These are phyloP conservation scores for Cololabis saira DNA, from an alignment of 2,113 vertebrate species.

Conservation along the genomic window DNA sequence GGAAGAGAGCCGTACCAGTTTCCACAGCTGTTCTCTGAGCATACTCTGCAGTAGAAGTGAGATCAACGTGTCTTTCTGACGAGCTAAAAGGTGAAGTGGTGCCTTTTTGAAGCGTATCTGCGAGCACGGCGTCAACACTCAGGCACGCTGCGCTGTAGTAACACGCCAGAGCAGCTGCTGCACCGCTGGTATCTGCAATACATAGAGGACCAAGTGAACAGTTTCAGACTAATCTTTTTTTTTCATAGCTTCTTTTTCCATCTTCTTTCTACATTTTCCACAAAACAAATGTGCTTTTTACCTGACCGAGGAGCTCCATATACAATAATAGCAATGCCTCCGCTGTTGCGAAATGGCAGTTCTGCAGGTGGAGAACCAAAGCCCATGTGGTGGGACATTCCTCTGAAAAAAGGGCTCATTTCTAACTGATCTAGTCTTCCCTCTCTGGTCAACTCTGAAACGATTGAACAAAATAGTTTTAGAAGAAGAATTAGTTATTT, in stretches of 20 bases:
- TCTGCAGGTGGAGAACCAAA: slow-evolving; percentile 75
- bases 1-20: slow-evolving; percentile 67
- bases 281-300: slow-evolving; percentile 30
- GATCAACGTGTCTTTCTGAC: slow-evolving; percentile 81
- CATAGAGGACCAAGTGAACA: not conserved
- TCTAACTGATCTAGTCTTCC: slow-evolving; percentile 72
- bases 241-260: too few species aligned
- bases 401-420: slow-evolving; percentile 78
- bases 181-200: slow-evolving; percentile 80
- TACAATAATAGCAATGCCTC: slow-evolving; percentile 85
- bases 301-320: slow-evolving; percentile 88
- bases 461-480: slow-evolving; percentile 16
- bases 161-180: slow-evolving; percentile 74
- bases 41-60: slow-evolving; percentile 72
- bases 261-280: not conserved
- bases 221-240: not conserved
- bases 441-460: slow-evolving; percentile 51
- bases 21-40: slow-evolving; percentile 62
- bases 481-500: too few species aligned
- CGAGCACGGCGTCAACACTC: slow-evolving; percentile 82
- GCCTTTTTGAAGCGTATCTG: slow-evolving; percentile 78
- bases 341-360: slow-evolving; percentile 59
- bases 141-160: slow-evolving; percentile 80
- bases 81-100: slow-evolving; percentile 68
- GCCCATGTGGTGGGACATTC: slow-evolving; percentile 80